Conservation (phyloP, 2,888 invertebrate genomes). For the Druceiella hillmani region DNA sequence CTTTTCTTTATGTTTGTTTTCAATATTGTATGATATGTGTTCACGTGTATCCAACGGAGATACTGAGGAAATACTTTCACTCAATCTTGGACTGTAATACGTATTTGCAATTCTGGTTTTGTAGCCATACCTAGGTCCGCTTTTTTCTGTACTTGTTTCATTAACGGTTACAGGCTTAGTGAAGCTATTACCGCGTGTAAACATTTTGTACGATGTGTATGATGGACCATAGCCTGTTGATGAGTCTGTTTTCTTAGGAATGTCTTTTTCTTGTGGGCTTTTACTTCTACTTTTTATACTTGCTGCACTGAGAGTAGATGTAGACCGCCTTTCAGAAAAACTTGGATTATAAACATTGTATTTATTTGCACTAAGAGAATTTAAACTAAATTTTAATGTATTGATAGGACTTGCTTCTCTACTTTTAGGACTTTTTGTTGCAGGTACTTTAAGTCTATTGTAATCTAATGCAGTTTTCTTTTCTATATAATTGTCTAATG, state of each 20-base stretch:
- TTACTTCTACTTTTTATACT: constrained; percentile 42
- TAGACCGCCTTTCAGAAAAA: constrained; percentile 10
- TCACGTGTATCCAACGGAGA: no score
- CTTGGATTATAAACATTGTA: constrained; percentile 7
- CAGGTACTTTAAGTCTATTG: constrained; percentile 39
- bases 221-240: constrained; percentile 44
- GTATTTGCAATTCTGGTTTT: no score
- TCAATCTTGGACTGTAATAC: no score
- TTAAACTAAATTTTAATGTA: constrained; percentile 39
- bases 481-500: constrained; percentile 29
- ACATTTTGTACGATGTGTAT: constrained; percentile 48
- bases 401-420: constrained; percentile 54
- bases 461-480: constrained; percentile 42
- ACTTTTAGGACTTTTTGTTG: constrained; percentile 37
- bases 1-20: no score
- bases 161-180: constrained; percentile 11
- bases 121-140: no score
- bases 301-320: constrained; percentile 6
- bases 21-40: no score
- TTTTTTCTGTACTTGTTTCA: no score
- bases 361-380: constrained; percentile 47
- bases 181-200: constrained; percentile 36
- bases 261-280: constrained; percentile 52
- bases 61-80: no score
- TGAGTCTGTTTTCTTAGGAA: constrained; percentile 53